Conservation (phyloP, 1,140 invertebrate genomes). For the Drosophila repletoides region DNA sequence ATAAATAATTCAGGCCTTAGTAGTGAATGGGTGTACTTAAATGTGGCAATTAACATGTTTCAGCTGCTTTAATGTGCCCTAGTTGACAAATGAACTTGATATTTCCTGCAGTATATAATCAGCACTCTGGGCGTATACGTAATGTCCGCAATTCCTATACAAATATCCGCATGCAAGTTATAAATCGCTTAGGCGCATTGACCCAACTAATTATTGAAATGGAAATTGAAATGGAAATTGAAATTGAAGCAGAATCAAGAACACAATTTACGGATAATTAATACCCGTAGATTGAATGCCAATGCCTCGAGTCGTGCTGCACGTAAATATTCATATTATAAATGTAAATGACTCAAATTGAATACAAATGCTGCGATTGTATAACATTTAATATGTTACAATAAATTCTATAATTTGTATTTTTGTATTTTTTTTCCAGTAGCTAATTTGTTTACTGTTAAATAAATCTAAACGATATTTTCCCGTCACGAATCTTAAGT, state of each 20-base stretch:
- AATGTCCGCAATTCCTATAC: background rate
- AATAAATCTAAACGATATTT: slow-evolving; percentile 1
- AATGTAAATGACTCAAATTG: background rate
- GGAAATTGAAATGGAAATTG: no score
- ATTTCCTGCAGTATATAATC: background rate
- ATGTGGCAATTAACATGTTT: slow-evolving; percentile 1
- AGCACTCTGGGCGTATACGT: slow-evolving; percentile 5
- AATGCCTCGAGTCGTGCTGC: no score
- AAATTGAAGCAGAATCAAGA: no score
- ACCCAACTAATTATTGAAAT: background rate
- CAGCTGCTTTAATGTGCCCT: background rate
- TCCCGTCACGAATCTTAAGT: no score
- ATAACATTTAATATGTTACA: background rate
- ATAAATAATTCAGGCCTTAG: background rate
- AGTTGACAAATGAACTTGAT: background rate
- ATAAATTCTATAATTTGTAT: background rate
- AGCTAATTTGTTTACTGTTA: background rate
- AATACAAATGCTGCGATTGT: background rate
- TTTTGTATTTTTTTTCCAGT: background rate
- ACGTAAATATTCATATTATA: no score
- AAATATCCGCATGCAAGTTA: background rate
- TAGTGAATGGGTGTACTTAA: background rate
- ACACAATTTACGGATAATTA: no score
- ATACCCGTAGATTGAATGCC: no score
- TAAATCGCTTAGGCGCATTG: background rate